phyloP scores from a whole-genome alignment of 2,113 vertebrate species.

The Tragelaphus scriptus region DNA sequence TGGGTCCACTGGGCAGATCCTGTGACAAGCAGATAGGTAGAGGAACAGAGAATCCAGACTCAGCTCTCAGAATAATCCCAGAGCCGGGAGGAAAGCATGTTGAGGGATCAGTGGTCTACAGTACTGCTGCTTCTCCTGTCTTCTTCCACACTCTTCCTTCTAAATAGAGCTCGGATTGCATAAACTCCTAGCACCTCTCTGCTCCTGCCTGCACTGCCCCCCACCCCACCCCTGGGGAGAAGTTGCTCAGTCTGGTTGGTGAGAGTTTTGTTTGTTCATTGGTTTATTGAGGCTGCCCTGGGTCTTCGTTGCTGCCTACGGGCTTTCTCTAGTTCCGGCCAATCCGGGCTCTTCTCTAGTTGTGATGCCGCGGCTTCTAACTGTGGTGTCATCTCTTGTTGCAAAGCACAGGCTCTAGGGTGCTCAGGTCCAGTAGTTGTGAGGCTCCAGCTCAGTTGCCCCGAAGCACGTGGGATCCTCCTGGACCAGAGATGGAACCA shows the following conservation, averaged over 20 bases:
- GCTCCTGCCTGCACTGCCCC: fast-evolving
- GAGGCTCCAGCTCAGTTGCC: not conserved
- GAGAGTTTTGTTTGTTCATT: not conserved
- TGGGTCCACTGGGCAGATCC: too few relatives aligned
- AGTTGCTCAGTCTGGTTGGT: not conserved
- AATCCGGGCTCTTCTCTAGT: not conserved
- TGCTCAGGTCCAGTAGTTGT: not conserved
- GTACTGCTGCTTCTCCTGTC: not conserved
- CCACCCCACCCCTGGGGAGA: too few relatives aligned
- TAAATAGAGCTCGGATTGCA: fast-evolving
- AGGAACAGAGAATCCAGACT: not conserved
- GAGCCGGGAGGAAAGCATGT: fast-evolving
- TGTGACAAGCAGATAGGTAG: not conserved
- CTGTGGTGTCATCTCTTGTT: not conserved
- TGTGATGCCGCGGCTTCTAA: not conserved
- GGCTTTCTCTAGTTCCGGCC: not conserved
- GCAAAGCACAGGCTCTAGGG: not conserved
- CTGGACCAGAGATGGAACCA: not conserved
- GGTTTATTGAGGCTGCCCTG: not conserved
- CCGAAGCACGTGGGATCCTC: not conserved
- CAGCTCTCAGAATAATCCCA: not conserved
- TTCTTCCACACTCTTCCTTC: not conserved
- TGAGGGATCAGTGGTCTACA: fast-evolving
- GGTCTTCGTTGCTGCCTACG: not conserved
- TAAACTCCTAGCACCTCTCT: too few relatives aligned